Evolutionary conservation across 2,888 invertebrate species (phyloP), one percentile per base, ranked within the genome.

Genomic region (Gibbula magus): DNA sequence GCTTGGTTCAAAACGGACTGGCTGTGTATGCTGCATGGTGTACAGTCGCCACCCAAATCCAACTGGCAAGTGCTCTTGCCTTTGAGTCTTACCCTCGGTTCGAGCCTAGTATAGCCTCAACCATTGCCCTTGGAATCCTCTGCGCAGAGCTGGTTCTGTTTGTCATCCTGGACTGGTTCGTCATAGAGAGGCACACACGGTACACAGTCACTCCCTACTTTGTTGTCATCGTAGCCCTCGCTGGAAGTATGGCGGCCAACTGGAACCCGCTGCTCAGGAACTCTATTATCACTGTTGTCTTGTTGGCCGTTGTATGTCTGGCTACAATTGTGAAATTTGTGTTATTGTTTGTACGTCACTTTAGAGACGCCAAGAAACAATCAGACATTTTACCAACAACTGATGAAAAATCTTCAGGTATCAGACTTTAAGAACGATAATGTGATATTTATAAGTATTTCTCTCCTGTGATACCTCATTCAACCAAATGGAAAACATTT

Each of bases 121-220:
- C 89, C 0, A 85, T 89, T 16, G 79, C 84, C 51, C 85, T 92
- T 13, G 82, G 86, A 45, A 78, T 91, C 32, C 83, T 91, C 66
- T 78, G 88, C 4, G 82, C 81, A 0, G 86, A 87, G 39, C 86
- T 91, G 32, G 51, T 85, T 1, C 81, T 85, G 20, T 91, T 89
- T 84, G 86, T 88, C 70, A 78, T n/a, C n/a, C n/a, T n/a, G n/a
- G n/a, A n/a, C n/a, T n/a, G n/a, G n/a, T n/a, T n/a, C n/a, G n/a
- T n/a, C 29, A 83, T 89, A n/a, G 91, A 91, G 79, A 83, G 86
- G 51, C 89, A 89, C 74, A 84, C 90, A 3, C 87, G 92, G 7
- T 92, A 92, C 83, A 89, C 89, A 0, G 85, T 91, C 82, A 91
- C 89, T 10, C 92, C 91, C 0, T 91, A 91, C 84, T 75, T 91